Conservation (phyloP, 2,888 invertebrate species). For the Troides aeacus region DNA sequence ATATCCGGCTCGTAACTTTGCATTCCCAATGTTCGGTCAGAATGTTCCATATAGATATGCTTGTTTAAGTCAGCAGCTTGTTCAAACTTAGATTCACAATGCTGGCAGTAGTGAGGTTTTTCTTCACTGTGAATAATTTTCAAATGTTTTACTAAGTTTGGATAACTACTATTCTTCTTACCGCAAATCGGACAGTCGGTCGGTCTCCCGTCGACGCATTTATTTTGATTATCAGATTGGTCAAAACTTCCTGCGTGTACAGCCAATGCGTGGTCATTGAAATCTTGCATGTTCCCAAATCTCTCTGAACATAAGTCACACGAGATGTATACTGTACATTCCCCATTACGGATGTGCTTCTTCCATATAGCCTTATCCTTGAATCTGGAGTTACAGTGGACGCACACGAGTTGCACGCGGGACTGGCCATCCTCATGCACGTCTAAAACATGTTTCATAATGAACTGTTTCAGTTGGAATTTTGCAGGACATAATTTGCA, state of each 20-base stretch:
- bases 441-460: constrained; percentile 75
- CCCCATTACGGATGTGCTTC: constrained; percentile 75
- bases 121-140: constrained; percentile 73
- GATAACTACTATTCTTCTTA: constrained; percentile 77
- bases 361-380: constrained; percentile 71
- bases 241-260: constrained; percentile 70
- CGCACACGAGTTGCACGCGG: constrained; percentile 61
- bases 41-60: constrained; percentile 81
- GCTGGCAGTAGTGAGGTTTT: constrained; percentile 78
- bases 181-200: constrained; percentile 79
- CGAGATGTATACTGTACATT: constrained; percentile 80
- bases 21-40: constrained; percentile 64
- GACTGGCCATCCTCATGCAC: constrained; percentile 76
- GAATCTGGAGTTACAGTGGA: constrained; percentile 69
- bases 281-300: constrained; percentile 71
- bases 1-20: constrained; percentile 58
- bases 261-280: constrained; percentile 71
- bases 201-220: constrained; percentile 70
- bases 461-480: constrained; percentile 75
- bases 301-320: constrained; percentile 75
- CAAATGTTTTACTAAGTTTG: constrained; percentile 80
- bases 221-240: constrained; percentile 61
- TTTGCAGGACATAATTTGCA: constrained; percentile 76
- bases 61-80: constrained; percentile 79
- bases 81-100: constrained; percentile 79